Evolutionary conservation across 2,797 vertebrate genomes (phyloP).

Genomic region (Sebastes trivittatus): DNA sequence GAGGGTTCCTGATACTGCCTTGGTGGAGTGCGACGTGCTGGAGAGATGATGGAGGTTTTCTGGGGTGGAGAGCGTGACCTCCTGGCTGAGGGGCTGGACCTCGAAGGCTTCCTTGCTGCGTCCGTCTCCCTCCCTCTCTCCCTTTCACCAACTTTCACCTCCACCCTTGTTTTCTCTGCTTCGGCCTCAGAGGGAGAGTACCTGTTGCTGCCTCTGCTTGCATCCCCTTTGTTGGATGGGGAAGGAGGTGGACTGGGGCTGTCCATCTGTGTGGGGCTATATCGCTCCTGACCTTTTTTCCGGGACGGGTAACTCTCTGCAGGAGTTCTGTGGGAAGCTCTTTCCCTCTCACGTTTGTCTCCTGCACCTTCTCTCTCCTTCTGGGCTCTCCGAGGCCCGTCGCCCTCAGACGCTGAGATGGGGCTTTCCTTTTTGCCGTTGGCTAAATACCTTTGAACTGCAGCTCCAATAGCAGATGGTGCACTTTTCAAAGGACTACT

Average conservation of each 20-base stretch:
- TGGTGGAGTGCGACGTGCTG: constrained; percentile 79
- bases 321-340: constrained; percentile 16
- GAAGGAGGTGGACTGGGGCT: constrained; percentile 65
- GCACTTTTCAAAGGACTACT: background rate
- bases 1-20: constrained; percentile 86
- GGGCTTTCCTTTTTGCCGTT: constrained; percentile 60
- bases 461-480: constrained; percentile 28
- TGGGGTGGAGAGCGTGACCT: constrained; percentile 60
- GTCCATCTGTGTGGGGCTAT: constrained; percentile 71
- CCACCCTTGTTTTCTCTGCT: background rate
- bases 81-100: constrained; percentile 28
- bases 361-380: constrained; percentile 25
- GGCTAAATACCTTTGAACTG: constrained; percentile 52
- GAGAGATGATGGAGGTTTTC: constrained; percentile 63
- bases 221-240: constrained; percentile 13
- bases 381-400: background rate
- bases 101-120: background rate
- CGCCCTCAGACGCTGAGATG: constrained; percentile 19
- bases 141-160: background rate
- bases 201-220: constrained; percentile 23
- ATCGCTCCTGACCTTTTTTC: constrained; percentile 64
- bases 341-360: constrained; percentile 41
- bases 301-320: constrained; percentile 1
- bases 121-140: constrained; percentile 40
- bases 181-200: constrained; percentile 19